phyloP scores from a whole-genome alignment of 2,888 invertebrate species.

The Melanargia galathea region DNA sequence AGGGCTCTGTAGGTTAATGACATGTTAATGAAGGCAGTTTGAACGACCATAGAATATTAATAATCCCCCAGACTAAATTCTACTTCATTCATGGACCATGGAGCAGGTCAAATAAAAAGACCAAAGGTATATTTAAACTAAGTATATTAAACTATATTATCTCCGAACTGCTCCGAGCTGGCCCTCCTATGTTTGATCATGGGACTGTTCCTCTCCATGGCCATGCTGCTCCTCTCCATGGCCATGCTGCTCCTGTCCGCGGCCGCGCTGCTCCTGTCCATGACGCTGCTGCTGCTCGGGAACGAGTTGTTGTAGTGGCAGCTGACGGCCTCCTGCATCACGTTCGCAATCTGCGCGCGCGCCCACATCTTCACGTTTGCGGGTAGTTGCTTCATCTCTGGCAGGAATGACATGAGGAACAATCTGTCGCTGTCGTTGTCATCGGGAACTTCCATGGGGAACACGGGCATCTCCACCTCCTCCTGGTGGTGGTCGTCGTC shows the following conservation, averaged over 20 bases:
- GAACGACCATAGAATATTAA: too few species aligned
- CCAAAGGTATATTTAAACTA: too few species aligned
- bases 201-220: constrained; percentile 36
- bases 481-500: constrained; percentile 49
- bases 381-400: constrained; percentile 72
- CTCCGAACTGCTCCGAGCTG: constrained; percentile 45
- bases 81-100: too few species aligned
- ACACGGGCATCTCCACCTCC: constrained; percentile 65
- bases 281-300: constrained; percentile 45
- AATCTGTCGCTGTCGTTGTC: constrained; percentile 66
- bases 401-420: constrained; percentile 70
- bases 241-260: neutral
- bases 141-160: constrained; percentile 13
- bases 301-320: constrained; percentile 60
- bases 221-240: constrained; percentile 36
- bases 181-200: constrained; percentile 54
- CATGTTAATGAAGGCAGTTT: too few species aligned
- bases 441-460: constrained; percentile 57
- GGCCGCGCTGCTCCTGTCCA: constrained; percentile 36
- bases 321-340: constrained; percentile 74
- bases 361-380: constrained; percentile 76
- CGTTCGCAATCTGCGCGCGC: constrained; percentile 68
- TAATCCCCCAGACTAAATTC: too few species aligned
- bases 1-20: too few species aligned
- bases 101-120: neutral